Evolutionary conservation across 1,140 invertebrate genomes (phyloP).

Genomic region (Cryptotermes secundus): DNA sequence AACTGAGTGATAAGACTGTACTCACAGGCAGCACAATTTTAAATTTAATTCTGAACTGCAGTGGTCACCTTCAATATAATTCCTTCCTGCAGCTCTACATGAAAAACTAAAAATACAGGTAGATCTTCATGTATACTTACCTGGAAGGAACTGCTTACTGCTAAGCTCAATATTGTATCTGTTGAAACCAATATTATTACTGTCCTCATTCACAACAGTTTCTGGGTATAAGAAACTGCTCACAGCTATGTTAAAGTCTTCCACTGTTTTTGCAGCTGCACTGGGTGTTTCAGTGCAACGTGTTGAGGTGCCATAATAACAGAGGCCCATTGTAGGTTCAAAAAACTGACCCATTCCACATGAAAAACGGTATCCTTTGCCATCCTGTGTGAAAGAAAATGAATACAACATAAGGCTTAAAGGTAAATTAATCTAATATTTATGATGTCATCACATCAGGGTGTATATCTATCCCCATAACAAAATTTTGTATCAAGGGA

Average conservation of each 20-base stretch:
- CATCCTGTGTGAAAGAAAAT: background rate
- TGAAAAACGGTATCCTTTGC: background rate
- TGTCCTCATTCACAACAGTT: background rate
- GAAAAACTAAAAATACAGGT: no score
- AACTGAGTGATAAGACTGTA: no score
- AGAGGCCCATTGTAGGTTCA: background rate
- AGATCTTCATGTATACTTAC: background rate
- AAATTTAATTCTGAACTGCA: no score
- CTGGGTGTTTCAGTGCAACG: background rate
- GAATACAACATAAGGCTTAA: no score
- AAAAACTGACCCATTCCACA: conserved; percentile 22
- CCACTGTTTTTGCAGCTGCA: background rate
- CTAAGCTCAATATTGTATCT: background rate
- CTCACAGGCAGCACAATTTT: no score
- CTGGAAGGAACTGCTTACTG: background rate
- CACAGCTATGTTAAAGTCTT: background rate
- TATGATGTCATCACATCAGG: no score
- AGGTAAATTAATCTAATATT: no score
- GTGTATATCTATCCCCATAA: no score
- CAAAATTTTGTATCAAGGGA: no score
- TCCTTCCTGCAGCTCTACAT: no score
- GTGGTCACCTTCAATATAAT: no score
- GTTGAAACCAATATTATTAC: background rate
- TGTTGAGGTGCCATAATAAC: conserved; percentile 17
- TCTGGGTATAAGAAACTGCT: background rate